Conservation (phyloP, 2,113 vertebrate species). For the Plecturocebus donacophilus region DNA sequence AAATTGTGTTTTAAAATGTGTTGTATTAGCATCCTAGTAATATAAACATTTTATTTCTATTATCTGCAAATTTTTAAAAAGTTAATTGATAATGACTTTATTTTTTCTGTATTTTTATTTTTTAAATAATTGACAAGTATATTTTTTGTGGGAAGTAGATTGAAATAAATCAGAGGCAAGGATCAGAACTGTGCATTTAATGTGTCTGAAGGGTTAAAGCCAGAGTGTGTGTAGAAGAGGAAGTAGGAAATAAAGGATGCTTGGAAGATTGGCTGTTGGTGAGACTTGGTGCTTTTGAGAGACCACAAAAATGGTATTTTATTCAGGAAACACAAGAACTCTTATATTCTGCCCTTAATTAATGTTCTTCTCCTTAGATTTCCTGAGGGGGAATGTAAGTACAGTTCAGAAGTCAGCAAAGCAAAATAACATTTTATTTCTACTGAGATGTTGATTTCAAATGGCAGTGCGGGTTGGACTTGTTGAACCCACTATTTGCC, state of each 20-base stretch:
- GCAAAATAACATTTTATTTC: not conserved
- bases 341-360: not conserved
- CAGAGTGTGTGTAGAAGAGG: not conserved
- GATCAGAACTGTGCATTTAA: not conserved
- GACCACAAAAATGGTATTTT: not conserved
- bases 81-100: not conserved
- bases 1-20: constrained; percentile 30
- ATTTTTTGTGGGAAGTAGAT: not conserved
- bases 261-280: not conserved
- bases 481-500: not conserved
- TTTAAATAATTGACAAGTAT: not conserved
- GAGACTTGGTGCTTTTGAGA: not conserved
- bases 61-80: constrained; percentile 32
- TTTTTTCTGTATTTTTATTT: not conserved
- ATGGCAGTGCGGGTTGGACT: not conserved
- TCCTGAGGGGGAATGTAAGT: not conserved
- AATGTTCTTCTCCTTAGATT: not conserved
- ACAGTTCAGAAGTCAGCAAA: not conserved
- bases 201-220: not conserved
- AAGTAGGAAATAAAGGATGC: not conserved
- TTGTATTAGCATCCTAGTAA: not conserved
- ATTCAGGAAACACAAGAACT: not conserved
- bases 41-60: not conserved
- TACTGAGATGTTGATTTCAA: not conserved
- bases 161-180: not conserved